Conservation (phyloP, 1,140 invertebrate species). For the Brachionus koreanus region DNA sequence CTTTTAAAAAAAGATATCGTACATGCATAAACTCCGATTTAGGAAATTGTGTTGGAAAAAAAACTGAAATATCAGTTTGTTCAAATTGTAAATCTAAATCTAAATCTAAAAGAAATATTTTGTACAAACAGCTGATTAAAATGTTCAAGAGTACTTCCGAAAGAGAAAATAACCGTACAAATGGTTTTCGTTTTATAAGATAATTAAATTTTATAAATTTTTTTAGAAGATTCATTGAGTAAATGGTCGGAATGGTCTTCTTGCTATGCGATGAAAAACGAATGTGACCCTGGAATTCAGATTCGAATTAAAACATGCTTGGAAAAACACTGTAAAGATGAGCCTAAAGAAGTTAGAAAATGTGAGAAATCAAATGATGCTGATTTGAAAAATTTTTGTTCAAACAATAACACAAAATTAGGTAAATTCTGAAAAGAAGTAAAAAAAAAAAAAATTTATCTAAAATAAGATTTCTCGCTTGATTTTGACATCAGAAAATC, state of each 20-base stretch:
- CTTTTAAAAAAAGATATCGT: not conserved
- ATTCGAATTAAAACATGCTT: not conserved
- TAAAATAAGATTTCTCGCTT: not conserved
- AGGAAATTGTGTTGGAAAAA: not conserved
- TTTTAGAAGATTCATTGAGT: not conserved
- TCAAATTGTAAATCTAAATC: not conserved
- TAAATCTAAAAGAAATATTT: not conserved
- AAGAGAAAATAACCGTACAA: not conserved
- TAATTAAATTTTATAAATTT: not conserved
- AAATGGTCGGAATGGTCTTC: constrained; percentile 22
- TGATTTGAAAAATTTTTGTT: not conserved
- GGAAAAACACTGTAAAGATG: not conserved
- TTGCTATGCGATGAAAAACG: constrained; percentile 2
- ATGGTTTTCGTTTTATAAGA: not conserved
- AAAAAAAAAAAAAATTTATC: not conserved
- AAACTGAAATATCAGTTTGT: not conserved
- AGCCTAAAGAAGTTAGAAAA: constrained; percentile 3
- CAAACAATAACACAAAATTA: not conserved
- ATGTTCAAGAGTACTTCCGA: not conserved
- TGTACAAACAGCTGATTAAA: not conserved
- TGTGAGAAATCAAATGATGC: not conserved
- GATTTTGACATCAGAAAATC: not conserved
- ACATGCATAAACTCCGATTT: constrained; percentile 5
- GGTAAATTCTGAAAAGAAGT: not conserved
- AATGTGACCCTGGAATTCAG: constrained; percentile 12